phyloP scores from a whole-genome alignment of 2,113 vertebrate species.

The Oncorhynchus kisutch region DNA sequence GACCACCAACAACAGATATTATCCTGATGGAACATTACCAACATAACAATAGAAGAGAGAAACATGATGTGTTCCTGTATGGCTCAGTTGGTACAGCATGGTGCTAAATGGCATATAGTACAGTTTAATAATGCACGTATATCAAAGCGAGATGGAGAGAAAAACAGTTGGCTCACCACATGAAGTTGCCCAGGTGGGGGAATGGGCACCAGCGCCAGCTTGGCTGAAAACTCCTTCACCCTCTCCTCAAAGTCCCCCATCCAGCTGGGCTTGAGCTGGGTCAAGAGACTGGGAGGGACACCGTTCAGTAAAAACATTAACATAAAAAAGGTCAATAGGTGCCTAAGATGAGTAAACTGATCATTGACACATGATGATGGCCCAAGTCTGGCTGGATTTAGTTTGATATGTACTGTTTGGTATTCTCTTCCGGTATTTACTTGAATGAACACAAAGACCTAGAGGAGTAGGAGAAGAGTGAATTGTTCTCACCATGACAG shows the following conservation, averaged over 20 bases:
- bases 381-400: no score
- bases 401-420: no score
- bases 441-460: background rate
- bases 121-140: no score
- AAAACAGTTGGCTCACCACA: constrained; percentile 77
- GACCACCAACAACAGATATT: background rate
- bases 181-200: constrained; percentile 92
- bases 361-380: no score
- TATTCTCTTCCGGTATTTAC: no score
- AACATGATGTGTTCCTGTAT: no score
- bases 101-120: no score
- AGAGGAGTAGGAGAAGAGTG: background rate
- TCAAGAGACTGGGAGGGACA: constrained; percentile 73
- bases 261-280: constrained; percentile 79
- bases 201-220: constrained; percentile 85
- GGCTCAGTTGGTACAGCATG: no score
- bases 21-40: no score
- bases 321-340: background rate
- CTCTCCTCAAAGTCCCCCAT: constrained; percentile 80
- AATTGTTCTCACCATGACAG: constrained; percentile 84
- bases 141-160: background rate
- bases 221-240: constrained; percentile 92
- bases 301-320: background rate
- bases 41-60: background rate
- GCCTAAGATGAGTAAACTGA: background rate